Evolutionary conservation across 1,140 invertebrate genomes (phyloP).

Genomic region (Archivesica marissinica): DNA sequence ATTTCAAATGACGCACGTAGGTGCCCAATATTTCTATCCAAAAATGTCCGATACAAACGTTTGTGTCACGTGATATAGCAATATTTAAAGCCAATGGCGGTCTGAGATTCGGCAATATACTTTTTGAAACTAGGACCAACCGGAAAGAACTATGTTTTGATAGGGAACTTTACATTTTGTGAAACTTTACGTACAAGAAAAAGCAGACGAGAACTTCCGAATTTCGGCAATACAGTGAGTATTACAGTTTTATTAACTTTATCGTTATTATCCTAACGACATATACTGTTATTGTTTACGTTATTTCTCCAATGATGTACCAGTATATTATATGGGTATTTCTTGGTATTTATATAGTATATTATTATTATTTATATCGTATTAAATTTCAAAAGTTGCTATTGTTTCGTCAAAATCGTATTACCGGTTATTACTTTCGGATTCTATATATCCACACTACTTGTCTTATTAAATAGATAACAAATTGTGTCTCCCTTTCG

Average conservation of each 20-base stretch:
- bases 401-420: no score
- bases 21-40: neutral
- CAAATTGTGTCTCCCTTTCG: no score
- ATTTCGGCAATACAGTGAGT: neutral
- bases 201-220: neutral
- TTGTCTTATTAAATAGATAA: no score
- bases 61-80: constrained; percentile 33
- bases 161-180: constrained; percentile 25
- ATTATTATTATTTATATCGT: no score
- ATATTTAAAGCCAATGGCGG: constrained; percentile 43
- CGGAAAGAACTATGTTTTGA: constrained; percentile 9
- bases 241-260: neutral
- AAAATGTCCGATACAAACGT: constrained; percentile 38
- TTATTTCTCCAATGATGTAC: no score
- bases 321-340: no score
- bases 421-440: no score
- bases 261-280: no score
- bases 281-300: no score
- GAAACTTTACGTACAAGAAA: neutral
- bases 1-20: constrained; percentile 24
- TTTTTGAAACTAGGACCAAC: constrained; percentile 10
- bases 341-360: no score
- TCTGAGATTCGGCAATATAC: constrained; percentile 26
- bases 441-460: no score
- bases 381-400: no score